Percentiles rank a stretch among this genome's conserved stretches.
phyloP scores from a whole-genome alignment of 2,888 invertebrate genomes.

The Drosophila longiperda region DNA sequence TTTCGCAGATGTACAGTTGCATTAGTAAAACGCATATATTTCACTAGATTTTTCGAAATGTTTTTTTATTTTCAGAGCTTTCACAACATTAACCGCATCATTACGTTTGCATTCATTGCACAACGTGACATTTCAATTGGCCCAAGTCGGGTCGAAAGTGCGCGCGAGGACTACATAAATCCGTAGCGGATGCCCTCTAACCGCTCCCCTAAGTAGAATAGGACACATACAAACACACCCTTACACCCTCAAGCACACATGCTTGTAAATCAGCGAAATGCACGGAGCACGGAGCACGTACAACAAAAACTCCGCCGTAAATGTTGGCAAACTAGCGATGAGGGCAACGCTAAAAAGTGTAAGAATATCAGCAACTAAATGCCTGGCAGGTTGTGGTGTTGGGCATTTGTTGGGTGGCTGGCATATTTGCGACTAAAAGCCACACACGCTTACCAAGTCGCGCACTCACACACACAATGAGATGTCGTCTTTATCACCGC shows the following conservation, averaged over 20 bases:
- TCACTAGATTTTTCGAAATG: neutral
- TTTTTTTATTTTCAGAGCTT: slow-evolving; percentile 29
- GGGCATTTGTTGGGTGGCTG: neutral
- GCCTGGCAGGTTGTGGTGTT: slow-evolving; percentile 13
- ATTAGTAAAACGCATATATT: slow-evolving; percentile 1
- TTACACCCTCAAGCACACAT: slow-evolving; percentile 3
- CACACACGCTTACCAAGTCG: slow-evolving; percentile 48
- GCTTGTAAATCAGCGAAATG: slow-evolving; percentile 50
- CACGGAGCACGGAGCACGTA: slow-evolving; percentile 48
- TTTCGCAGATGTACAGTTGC: neutral
- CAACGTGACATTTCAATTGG: slow-evolving; percentile 79
- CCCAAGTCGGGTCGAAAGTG: slow-evolving; percentile 63
- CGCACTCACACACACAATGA: slow-evolving; percentile 39
- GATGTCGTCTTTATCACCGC: slow-evolving; percentile 75
- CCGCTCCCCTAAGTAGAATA: slow-evolving; percentile 40
- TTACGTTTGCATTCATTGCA: slow-evolving; percentile 76
- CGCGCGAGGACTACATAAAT: slow-evolving; percentile 70
- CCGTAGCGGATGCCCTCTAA: slow-evolving; percentile 44
- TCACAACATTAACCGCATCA: slow-evolving; percentile 70
- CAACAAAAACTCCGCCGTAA: slow-evolving; percentile 55
- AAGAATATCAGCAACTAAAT: slow-evolving; percentile 75
- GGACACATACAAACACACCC: slow-evolving; percentile 1
- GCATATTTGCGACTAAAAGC: slow-evolving; percentile 72
- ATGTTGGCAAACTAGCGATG: slow-evolving; percentile 66
- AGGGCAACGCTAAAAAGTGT: slow-evolving; percentile 67